Base-by-base conservation (phyloP, 2,888 invertebrate species). In the Thelaira solivaga region DNA sequence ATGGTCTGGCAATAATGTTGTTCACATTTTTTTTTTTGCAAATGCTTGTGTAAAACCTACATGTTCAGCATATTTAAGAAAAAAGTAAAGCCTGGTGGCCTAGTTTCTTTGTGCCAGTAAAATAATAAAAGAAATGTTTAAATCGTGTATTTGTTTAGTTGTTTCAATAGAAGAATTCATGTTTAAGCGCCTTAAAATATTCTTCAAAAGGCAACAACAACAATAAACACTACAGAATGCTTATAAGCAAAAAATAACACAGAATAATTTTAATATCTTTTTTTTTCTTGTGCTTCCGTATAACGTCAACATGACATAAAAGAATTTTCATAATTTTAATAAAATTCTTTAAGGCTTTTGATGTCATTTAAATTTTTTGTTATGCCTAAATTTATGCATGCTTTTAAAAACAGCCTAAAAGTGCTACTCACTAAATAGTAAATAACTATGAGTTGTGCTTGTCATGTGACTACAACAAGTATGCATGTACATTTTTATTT, bases 71-170 rank as follows among this genome's bases (percentile, higher is more conserved):
- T 51, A 51, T 53, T 22, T 53, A 1, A n/a, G n/a, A n/a, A n/a
- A n/a, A n/a, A n/a, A n/a, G 36, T 22, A 68, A 65, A 65, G 57
- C 57, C 59, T 36, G 45, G 36, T 71, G 71, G 51, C 76, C 71
- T 59, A 76, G 26, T 43, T 71, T 76, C 31, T n/a, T 59, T 53
- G 31, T 34, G n/a, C 22, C 43, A 7, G 39, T 16, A 7, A 13
- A 22, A 36, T 2, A 39, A 13, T 36, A 31, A 47, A 47, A 62
- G 22, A 47, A 55, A 43, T 26, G 5, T 51, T 29, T 10, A 26
- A 47, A 24, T n/a, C n/a, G n/a, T 4, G n/a, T 24, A 36, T 57
- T 29, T 36, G n/a, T 22, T 11, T 26, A 36, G 13, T 51, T 24
- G n/a, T 26, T 49, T 59, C 4, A 47, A 29, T 16, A 18, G n/a